These are phyloP conservation scores for Flexamia atlantica DNA, from an alignment of 2,888 invertebrate species.

Conservation along the genomic window DNA sequence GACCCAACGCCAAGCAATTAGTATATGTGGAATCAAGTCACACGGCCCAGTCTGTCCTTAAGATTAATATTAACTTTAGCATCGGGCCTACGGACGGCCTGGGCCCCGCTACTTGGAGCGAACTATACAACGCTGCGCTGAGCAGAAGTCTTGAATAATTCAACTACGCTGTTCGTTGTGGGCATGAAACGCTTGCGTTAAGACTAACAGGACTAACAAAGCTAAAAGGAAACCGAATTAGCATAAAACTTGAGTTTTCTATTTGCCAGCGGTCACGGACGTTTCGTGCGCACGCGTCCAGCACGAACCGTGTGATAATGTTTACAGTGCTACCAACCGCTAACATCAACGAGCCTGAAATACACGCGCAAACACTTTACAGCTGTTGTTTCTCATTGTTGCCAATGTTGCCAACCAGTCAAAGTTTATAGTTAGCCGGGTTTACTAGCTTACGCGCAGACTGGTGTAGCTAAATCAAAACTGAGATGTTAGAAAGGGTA, in stretches of 20 bases:
- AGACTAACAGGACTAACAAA: neutral
- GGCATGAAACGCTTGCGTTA: neutral
- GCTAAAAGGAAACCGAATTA: slow-evolving; percentile 16
- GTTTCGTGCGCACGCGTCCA: neutral
- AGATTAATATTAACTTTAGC: too few relatives aligned
- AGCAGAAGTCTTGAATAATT: too few relatives aligned
- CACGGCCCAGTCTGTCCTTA: too few relatives aligned
- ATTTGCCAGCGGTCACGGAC: neutral
- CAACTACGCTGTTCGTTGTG: too few relatives aligned
- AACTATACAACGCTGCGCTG: too few relatives aligned
- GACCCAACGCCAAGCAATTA: too few relatives aligned
- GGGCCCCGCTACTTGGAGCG: too few relatives aligned
- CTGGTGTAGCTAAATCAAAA: too few relatives aligned
- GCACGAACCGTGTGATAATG: neutral
- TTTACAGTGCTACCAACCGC: slow-evolving; percentile 6
- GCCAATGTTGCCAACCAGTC: slow-evolving; percentile 16
- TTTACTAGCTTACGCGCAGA: neutral
- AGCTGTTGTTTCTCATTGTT: slow-evolving; percentile 32
- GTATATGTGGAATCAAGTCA: too few relatives aligned
- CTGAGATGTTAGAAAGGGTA: too few relatives aligned
- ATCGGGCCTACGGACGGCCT: too few relatives aligned
- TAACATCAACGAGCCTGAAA: neutral
- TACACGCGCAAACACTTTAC: slow-evolving; percentile 10
- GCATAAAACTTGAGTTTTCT: neutral
- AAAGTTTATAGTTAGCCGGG: neutral